Base-by-base conservation (phyloP, 2,113 vertebrate species). In the Pterophyllum scalare region DNA sequence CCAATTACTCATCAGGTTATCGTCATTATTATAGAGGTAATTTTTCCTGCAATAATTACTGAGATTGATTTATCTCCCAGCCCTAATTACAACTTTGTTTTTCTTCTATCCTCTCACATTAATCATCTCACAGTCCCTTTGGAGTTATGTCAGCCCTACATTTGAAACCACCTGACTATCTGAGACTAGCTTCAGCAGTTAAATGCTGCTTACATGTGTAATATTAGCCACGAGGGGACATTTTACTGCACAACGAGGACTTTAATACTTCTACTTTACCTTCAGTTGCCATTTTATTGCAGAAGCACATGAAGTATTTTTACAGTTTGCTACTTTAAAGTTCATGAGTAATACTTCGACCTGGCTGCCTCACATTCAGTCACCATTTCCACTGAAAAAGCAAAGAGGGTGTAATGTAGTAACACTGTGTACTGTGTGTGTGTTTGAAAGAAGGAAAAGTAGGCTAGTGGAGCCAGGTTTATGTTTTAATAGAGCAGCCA, bases 401-500 rank as follows among this genome's bases (percentile, higher is more conserved):
- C 26, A 14, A 72, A 72, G 6, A 54, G 26, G 46, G 46, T 2
- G 1, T 70, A 49, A 49, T 70, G 43, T 70, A 70, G 40, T 52
- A 70, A 43, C 40, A 43, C 61, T 80, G 33, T 80, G 52, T 67
- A n/a, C 52, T 81, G 10, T 77, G 35, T 65, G 72, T 46, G 49
- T 76, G 15, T 77, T 38, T 82, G 70, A 35, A 35, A 35, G 14
- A 20, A 13, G 31, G 17, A 38, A 79, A 80, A 76, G 59, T 56
- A 59, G 60, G 79, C 67, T 52, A 43, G 54, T 24, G 56, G 61
- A 72, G 49, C 84, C 2, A 10, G 33, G 60, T 65, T 91, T 35
- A 11, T 83, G 81, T 80, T 86, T 72, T 70, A 89, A 75, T 79
- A 61, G 84, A 85, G 26, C 54, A 78, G 72, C 61, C 88, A 84